Evolutionary conservation across 1,140 invertebrate species (phyloP).

Genomic region (Drosophila repletoides): DNA sequence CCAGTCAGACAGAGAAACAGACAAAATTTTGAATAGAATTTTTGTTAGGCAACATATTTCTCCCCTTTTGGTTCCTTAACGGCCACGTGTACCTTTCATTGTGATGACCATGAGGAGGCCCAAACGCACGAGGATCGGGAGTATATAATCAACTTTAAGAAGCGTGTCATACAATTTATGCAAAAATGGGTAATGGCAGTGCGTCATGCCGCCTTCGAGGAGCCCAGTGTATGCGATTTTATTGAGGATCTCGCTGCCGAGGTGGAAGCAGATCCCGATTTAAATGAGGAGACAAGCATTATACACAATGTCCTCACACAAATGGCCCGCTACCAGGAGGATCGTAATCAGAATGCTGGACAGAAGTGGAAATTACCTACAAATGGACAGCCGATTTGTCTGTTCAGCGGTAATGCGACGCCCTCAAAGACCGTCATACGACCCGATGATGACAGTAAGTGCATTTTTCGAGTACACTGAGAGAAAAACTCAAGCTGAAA

Average conservation of each 20-base stretch:
- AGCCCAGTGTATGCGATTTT: conserved; percentile 87
- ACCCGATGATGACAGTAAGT: conserved; percentile 88
- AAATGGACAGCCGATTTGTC: conserved; percentile 86
- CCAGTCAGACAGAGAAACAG: too few species aligned
- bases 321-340: conserved; percentile 84
- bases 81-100: conserved; percentile 81
- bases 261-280: conserved; percentile 86
- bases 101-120: conserved; percentile 70
- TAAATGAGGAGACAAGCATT: conserved; percentile 86
- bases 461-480: background rate
- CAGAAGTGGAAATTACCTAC: conserved; percentile 89
- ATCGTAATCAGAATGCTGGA: conserved; percentile 84
- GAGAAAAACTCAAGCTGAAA: background rate
- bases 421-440: conserved; percentile 85
- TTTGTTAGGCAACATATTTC: conserved; percentile 11
- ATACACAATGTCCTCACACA: conserved; percentile 87
- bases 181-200: conserved; percentile 90
- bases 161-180: conserved; percentile 91
- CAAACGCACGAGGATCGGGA: conserved; percentile 86
- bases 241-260: conserved; percentile 88
- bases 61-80: conserved; percentile 83
- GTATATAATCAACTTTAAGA: conserved; percentile 89
- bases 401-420: conserved; percentile 85
- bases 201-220: conserved; percentile 89
- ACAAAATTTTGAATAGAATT: background rate